Conservation (phyloP, 2,888 invertebrate species). For the Hylaea fasciaria region DNA sequence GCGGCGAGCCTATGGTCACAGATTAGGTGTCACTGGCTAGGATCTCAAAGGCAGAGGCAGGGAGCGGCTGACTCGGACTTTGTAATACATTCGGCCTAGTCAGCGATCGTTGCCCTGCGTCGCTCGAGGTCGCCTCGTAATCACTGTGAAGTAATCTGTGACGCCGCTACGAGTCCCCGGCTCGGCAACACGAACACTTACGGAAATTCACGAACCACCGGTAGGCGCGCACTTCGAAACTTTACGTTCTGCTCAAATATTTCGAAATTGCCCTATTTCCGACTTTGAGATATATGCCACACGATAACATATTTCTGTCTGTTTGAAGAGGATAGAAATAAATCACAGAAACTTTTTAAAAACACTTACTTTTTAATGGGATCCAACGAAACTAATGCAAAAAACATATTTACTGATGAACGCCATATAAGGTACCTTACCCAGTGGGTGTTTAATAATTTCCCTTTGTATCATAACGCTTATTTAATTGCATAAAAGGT, state of each 20-base stretch:
- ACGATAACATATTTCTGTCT: slow-evolving; percentile 12
- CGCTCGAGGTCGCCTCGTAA: slow-evolving; percentile 71
- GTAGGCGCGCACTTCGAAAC: slow-evolving; percentile 59
- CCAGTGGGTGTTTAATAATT: too few species aligned
- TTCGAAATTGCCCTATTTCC: slow-evolving; percentile 34
- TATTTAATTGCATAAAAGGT: neutral
- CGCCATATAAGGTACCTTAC: too few species aligned
- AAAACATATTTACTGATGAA: neutral
- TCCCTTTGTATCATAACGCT: neutral
- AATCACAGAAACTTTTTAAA: neutral
- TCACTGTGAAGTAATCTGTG: slow-evolving; percentile 25
- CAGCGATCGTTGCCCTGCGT: slow-evolving; percentile 81
- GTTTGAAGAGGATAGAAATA: neutral
- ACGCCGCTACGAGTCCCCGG: slow-evolving; percentile 44
- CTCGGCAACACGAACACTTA: slow-evolving; percentile 61
- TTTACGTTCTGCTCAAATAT: slow-evolving; percentile 17
- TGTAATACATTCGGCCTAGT: slow-evolving; percentile 84
- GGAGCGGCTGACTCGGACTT: slow-evolving; percentile 82
- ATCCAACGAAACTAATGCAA: neutral
- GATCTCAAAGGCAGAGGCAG: slow-evolving; percentile 80
- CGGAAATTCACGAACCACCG: slow-evolving; percentile 65
- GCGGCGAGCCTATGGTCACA: slow-evolving; percentile 73
- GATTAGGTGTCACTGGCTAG: slow-evolving; percentile 42
- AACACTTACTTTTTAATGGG: too few species aligned
- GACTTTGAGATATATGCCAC: slow-evolving; percentile 33